Evolutionary conservation across 1,140 invertebrate species (phyloP).

Genomic region (Tetragonula clypearis): DNA sequence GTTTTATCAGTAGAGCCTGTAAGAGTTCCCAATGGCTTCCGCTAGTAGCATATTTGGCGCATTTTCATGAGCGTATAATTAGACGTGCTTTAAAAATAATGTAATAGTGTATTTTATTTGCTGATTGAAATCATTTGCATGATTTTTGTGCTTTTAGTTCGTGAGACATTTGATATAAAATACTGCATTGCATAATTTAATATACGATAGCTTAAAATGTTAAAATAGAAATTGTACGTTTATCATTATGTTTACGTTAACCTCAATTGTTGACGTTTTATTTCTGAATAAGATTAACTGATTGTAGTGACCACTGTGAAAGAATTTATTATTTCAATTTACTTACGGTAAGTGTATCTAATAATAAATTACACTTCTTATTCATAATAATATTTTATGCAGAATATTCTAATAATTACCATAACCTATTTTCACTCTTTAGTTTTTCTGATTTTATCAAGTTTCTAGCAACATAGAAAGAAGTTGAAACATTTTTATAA

Average conservation of each 20-base stretch:
- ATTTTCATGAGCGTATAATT: neutral
- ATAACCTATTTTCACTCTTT: slow-evolving; percentile 14
- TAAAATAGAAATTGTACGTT: neutral
- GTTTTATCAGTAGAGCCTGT: neutral
- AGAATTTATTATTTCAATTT: neutral
- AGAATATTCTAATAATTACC: neutral
- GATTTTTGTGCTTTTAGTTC: neutral
- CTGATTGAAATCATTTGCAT: neutral
- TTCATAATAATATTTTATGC: neutral
- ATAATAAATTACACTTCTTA: neutral
- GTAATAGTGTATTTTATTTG: slow-evolving; percentile 3
- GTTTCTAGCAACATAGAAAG: too few species aligned
- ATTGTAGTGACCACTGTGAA: neutral
- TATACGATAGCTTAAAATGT: neutral
- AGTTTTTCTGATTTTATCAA: neutral
- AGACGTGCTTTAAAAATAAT: neutral
- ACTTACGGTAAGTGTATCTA: slow-evolving; percentile 1
- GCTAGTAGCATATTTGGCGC: slow-evolving; percentile 15
- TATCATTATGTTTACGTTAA: neutral
- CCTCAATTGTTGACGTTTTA: neutral
- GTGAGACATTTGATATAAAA: neutral
- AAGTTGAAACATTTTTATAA: neutral
- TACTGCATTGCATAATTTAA: too few species aligned
- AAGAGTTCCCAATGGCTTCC: neutral
- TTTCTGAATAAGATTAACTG: neutral